Evolutionary conservation across 2,113 vertebrate species (phyloP).

Genomic region (Stigmatopora argus): DNA sequence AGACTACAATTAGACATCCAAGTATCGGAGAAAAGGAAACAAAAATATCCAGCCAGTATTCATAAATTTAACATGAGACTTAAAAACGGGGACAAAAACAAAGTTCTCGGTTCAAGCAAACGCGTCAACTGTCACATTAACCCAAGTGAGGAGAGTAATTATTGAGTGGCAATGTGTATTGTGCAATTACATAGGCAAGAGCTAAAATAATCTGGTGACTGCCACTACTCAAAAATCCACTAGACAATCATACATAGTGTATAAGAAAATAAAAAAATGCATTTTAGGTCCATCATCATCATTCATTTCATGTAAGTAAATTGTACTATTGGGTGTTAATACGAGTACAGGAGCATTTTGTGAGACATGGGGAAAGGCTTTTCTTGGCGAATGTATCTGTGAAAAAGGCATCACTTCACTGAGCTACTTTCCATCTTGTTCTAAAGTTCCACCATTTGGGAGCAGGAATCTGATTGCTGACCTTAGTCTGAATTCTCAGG

Average conservation of each 20-base stretch:
- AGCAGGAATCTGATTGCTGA: constrained; percentile 66
- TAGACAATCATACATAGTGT: not conserved
- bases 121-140: not conserved
- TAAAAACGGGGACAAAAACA: not conserved
- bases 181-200: not conserved
- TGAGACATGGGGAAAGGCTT: constrained; percentile 11
- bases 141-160: not conserved
- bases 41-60: too few relatives aligned
- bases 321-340: too few relatives aligned
- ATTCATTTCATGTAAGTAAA: too few relatives aligned
- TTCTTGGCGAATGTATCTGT: constrained; percentile 35
- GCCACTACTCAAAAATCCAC: not conserved
- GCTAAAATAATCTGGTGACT: not conserved
- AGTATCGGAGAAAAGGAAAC: too few relatives aligned
- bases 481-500: constrained; percentile 72
- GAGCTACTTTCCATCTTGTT: constrained; percentile 30
- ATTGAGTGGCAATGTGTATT: not conserved
- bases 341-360: too few relatives aligned
- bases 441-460: constrained; percentile 36
- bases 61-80: not conserved
- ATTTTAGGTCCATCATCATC: not conserved
- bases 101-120: not conserved
- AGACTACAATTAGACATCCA: not conserved
- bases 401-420: constrained; percentile 44
- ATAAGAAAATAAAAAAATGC: not conserved